Percentiles rank a stretch among this genome's conserved stretches.
phyloP scores from a whole-genome alignment of 2,888 invertebrate genomes.

The Beris morrisii region DNA sequence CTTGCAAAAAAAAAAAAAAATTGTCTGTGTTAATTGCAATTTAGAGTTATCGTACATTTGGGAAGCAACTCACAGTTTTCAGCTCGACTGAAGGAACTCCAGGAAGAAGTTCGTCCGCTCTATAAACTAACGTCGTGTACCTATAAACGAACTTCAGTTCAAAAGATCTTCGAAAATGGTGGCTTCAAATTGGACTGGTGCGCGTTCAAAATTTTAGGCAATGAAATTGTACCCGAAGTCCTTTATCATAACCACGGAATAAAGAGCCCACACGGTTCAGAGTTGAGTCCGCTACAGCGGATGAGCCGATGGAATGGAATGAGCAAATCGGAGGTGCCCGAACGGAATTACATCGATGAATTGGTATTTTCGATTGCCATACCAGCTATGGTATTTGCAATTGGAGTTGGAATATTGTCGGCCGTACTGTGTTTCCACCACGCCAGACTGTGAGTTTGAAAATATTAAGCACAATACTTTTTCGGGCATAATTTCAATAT shows the following conservation, averaged over 20 bases:
- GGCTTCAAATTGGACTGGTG: conserved; percentile 88
- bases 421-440: conserved; percentile 76
- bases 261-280: conserved; percentile 44
- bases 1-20: not conserved
- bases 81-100: conserved; percentile 51
- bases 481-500: conserved; percentile 4
- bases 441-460: conserved; percentile 69
- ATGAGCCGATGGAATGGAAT: conserved; percentile 66
- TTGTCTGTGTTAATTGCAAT: not conserved
- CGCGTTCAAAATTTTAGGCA: conserved; percentile 75
- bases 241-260: conserved; percentile 51
- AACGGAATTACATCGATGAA: conserved; percentile 70
- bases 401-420: conserved; percentile 68
- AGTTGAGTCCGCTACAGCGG: conserved; percentile 51
- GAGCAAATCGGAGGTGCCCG: conserved; percentile 63
- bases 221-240: conserved; percentile 52
- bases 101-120: conserved; percentile 80
- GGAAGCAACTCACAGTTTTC: conserved; percentile 79
- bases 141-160: conserved; percentile 83
- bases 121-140: conserved; percentile 79
- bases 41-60: conserved; percentile 74
- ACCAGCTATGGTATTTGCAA: conserved; percentile 68
- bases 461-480: conserved; percentile 8
- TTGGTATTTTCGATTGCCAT: conserved; percentile 70
- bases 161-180: conserved; percentile 76